Conservation (phyloP, 2,888 invertebrate species). For the Leptinotarsa tumamoca region DNA sequence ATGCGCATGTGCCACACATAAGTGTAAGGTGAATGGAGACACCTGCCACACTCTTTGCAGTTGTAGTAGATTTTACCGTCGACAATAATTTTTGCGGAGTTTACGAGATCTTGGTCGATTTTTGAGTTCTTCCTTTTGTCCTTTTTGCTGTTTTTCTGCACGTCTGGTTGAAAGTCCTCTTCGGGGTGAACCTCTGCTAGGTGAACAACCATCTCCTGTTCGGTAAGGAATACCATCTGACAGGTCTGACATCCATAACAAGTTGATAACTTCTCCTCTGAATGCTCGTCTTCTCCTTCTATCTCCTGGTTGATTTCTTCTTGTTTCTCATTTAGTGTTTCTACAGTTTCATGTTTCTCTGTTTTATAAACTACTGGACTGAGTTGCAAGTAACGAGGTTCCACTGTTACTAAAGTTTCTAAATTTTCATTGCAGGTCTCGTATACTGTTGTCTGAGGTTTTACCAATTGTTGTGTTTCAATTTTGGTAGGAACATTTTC, state of each 20-base stretch:
- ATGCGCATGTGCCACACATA: slow-evolving; percentile 74
- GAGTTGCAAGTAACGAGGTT: slow-evolving; percentile 31
- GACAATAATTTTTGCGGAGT: slow-evolving; percentile 63
- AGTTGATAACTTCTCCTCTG: slow-evolving; percentile 38
- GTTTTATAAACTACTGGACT: slow-evolving; percentile 2
- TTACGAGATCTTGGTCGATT: slow-evolving; percentile 65
- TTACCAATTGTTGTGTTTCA: not conserved
- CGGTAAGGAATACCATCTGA: slow-evolving; percentile 53
- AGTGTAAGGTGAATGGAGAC: slow-evolving; percentile 73
- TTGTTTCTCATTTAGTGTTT: slow-evolving; percentile 1
- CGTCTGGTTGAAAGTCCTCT: slow-evolving; percentile 16
- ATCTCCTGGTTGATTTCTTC: slow-evolving; percentile 31
- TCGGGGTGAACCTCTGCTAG: slow-evolving; percentile 55
- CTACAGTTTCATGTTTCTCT: not conserved
- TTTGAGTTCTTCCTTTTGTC: slow-evolving; percentile 55
- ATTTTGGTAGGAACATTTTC: slow-evolving; percentile 1
- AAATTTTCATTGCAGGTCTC: slow-evolving; percentile 13
- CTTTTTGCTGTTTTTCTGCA: slow-evolving; percentile 41
- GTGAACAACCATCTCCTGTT: slow-evolving; percentile 57
- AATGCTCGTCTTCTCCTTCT: slow-evolving; percentile 27
- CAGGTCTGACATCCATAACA: slow-evolving; percentile 58
- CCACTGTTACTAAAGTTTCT: slow-evolving; percentile 26
- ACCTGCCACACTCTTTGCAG: slow-evolving; percentile 72
- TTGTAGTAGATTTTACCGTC: slow-evolving; percentile 71
- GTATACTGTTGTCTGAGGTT: not conserved